Base-by-base conservation (phyloP, 2,888 invertebrate genomes). In the Carterocephalus palaemon region DNA sequence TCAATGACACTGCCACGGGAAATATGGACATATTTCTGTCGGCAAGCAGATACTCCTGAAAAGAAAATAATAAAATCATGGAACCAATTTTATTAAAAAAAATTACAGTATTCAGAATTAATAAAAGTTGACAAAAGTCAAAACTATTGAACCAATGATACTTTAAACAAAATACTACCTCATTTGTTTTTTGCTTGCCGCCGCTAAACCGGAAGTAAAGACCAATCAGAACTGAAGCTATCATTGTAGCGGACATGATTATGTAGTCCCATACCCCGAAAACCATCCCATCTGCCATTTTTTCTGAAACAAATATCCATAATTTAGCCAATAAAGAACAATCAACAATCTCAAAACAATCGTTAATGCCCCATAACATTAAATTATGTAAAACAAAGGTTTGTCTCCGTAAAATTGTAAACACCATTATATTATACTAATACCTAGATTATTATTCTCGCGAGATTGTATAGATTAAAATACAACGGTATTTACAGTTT, bases 1-100 rank as follows among this genome's bases (percentile, higher is more conserved):
- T 95, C 46, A 97, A 75, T 1, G 96, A 96, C 53, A 96, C 93
- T 2, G 95, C 93, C 1, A 97, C 95, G 0, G 96, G 95, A 4
- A 88, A 70, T 57, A 94, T 88, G 3, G 92, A 90, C 93, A 96
- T 93, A 51, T 92, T 93, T 47, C 91, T 90, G 66, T 95, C 92
- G 0, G 95, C 97, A 42, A 95, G 73, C 47, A 97, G 89, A 67
- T 94, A 97, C 76, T 96, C 96, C 91, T 94, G 76, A 41, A 79
- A 79, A 49, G 4, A 1, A 28, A 7, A 13, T 22, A 41, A 54
- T 49, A n/a, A 22, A 38, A n/a, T n/a, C n/a, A n/a, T n/a, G n/a
- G n/a, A 2, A 12, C 10, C 12, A 7, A 26, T 12, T 12, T 7
- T n/a, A n/a, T n/a, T n/a, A n/a, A n/a, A n/a, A n/a, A n/a, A n/a